Evolutionary conservation across 2,888 invertebrate genomes (phyloP).

Genomic region (Lepidocyrtoides sp.): DNA sequence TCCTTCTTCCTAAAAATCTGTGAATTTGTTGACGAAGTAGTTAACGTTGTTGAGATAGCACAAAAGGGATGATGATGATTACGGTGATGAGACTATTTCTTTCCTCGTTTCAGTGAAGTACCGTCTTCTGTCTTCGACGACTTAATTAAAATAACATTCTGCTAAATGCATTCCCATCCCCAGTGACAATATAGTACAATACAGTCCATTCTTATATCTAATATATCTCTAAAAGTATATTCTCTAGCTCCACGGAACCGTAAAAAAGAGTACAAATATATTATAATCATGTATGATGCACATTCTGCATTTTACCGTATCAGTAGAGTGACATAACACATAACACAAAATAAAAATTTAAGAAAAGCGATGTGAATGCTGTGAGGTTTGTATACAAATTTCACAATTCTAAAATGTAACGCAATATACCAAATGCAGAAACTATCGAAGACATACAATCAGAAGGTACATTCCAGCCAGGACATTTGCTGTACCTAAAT

Average conservation of each 20-base stretch:
- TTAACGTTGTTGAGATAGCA: constrained; percentile 59
- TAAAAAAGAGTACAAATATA: constrained; percentile 57
- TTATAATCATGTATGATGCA: background rate
- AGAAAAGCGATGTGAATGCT: constrained; percentile 37
- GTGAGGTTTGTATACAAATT: constrained; percentile 34
- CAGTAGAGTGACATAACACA: background rate
- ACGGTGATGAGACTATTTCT: constrained; percentile 26
- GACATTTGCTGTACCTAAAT: background rate
- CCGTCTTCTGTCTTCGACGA: constrained; percentile 29
- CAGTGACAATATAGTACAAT: background rate
- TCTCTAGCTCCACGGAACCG: constrained; percentile 10
- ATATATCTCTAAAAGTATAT: background rate
- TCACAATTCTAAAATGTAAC: background rate
- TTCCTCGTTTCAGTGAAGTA: constrained; percentile 17
- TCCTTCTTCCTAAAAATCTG: constrained; percentile 13
- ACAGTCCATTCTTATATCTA: background rate
- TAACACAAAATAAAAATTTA: constrained; percentile 16
- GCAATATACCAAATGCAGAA: background rate
- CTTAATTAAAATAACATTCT: background rate
- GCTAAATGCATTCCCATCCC: background rate
- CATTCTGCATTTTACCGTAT: background rate
- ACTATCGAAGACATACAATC: background rate
- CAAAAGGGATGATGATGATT: constrained; percentile 49
- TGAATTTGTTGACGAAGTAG: constrained; percentile 31
- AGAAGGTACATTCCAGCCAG: background rate